Conservation (phyloP, 2,113 vertebrate species). For the Aplodontia rufa region DNA sequence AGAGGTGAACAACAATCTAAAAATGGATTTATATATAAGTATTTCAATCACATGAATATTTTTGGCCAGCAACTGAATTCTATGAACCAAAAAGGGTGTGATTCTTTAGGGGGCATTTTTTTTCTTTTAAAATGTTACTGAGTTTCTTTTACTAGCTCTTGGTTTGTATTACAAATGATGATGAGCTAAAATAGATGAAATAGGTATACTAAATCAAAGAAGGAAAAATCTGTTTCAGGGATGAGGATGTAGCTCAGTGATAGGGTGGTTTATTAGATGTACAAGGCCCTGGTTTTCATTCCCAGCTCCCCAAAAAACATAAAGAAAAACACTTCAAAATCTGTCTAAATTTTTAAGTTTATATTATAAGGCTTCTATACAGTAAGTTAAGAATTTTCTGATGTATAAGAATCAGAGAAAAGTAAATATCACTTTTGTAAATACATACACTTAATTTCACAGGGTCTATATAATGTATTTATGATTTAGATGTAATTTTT, state of each 20-base stretch:
- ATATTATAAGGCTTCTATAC: not conserved
- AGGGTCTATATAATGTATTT: not conserved
- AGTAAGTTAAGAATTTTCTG: too few relatives aligned
- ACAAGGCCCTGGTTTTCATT: not conserved
- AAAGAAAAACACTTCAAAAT: not conserved
- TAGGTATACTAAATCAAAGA: not conserved
- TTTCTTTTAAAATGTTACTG: not conserved
- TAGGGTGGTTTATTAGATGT: not conserved
- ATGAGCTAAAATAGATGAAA: constrained; percentile 14
- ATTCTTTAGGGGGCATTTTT: not conserved
- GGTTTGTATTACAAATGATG: constrained; percentile 21
- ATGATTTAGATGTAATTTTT: not conserved
- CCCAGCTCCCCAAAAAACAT: not conserved
- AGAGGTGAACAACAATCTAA: not conserved
- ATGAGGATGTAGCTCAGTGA: not conserved
- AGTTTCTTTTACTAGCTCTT: not conserved
- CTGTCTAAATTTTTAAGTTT: not conserved
- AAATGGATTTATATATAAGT: not conserved
- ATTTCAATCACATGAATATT: constrained; percentile 23
- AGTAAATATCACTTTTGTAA: not conserved
- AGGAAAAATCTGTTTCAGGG: not conserved
- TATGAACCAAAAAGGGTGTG: not conserved
- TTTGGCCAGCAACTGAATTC: not conserved
- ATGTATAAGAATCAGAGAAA: not conserved
- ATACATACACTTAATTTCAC: not conserved